Evolutionary conservation across 2,888 invertebrate species (phyloP).

Genomic region (Tortricodes alternella): DNA sequence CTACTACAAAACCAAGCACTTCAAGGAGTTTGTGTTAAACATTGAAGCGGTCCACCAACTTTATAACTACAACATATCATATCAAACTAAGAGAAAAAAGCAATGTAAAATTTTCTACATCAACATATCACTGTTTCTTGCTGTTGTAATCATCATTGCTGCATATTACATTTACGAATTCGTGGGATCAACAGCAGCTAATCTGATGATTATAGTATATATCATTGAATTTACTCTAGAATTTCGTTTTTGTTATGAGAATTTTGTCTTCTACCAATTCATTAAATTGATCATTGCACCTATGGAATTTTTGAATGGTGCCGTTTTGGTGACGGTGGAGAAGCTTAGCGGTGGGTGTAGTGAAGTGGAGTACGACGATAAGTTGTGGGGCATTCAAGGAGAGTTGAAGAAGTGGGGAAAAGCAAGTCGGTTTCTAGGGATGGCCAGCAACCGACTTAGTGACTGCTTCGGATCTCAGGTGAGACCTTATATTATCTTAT

Average conservation of each 20-base stretch:
- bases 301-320: not conserved
- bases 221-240: not conserved
- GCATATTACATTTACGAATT: not conserved
- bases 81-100: not conserved
- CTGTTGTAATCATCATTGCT: not conserved
- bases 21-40: not conserved
- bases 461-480: not conserved
- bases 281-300: not conserved
- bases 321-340: not conserved
- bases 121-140: not conserved
- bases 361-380: not conserved
- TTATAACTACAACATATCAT: not conserved
- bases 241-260: not conserved
- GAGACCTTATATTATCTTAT: no score
- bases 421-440: not conserved
- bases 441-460: not conserved
- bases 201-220: not conserved
- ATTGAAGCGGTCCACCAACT: not conserved
- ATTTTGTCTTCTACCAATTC: not conserved
- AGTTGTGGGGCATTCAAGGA: not conserved
- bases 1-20: not conserved
- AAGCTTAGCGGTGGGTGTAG: not conserved
- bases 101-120: not conserved
- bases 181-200: no score
- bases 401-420: not conserved